Conservation (phyloP, 2,113 vertebrate genomes). For the Hippoglossus stenolepis region DNA sequence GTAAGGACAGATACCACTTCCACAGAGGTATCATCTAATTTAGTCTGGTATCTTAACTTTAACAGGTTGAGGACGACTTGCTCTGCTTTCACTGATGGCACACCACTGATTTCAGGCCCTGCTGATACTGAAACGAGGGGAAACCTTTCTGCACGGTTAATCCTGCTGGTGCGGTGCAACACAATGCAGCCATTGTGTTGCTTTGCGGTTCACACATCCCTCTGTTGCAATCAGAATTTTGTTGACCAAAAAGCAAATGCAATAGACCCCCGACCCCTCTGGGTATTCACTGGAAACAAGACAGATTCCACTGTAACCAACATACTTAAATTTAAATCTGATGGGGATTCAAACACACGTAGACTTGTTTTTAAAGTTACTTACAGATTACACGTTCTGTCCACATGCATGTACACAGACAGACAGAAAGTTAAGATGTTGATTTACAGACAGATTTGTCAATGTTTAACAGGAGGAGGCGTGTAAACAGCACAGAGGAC, state of each 20-base stretch:
- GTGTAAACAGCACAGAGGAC: slow-evolving; percentile 10
- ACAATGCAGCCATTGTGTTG: slow-evolving; percentile 8
- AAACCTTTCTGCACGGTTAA: slow-evolving; percentile 7
- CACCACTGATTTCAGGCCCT: neutral
- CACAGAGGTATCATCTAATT: neutral
- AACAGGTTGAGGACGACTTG: neutral
- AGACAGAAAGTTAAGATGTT: slow-evolving; percentile 63
- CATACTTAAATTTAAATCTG: neutral
- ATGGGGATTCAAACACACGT: neutral
- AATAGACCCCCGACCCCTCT: neutral
- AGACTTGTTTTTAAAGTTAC: neutral
- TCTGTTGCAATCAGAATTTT: slow-evolving; percentile 9
- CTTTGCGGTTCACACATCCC: neutral
- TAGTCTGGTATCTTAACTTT: neutral
- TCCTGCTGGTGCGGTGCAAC: neutral
- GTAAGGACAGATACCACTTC: neutral
- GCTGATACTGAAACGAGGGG: neutral
- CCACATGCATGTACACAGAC: neutral
- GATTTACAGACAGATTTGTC: slow-evolving; percentile 83
- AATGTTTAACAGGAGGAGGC: slow-evolving; percentile 86
- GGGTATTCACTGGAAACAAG: neutral
- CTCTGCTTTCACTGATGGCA: too few species aligned
- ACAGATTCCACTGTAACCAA: neutral
- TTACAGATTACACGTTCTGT: neutral
- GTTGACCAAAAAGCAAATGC: slow-evolving; percentile 21